Evolutionary conservation across 2,888 invertebrate genomes (phyloP).

Genomic region (Pammene fasciana): DNA sequence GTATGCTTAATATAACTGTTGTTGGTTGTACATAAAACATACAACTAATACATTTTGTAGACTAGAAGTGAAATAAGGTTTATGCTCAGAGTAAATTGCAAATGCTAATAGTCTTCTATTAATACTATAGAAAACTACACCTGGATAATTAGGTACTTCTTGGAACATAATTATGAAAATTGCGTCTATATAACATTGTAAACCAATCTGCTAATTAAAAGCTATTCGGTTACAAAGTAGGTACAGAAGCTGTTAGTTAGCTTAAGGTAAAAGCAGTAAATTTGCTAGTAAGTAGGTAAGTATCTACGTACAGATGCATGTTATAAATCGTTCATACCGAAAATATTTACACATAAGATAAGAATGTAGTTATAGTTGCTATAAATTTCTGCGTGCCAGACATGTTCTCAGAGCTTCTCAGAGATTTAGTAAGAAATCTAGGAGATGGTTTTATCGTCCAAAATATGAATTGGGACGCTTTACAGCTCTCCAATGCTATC

Average conservation of each 20-base stretch:
- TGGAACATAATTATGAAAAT: slow-evolving; percentile 14
- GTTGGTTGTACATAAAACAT: no score
- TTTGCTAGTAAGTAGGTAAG: neutral
- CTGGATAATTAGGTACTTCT: neutral
- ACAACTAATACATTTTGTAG: neutral
- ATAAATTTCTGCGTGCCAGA: neutral
- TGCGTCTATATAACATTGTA: slow-evolving; percentile 18
- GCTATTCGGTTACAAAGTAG: slow-evolving; percentile 7
- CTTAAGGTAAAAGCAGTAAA: neutral
- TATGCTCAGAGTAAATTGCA: slow-evolving; percentile 10
- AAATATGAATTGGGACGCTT: neutral
- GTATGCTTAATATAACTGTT: no score
- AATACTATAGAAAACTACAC: neutral
- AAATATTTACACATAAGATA: neutral
- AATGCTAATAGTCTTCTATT: neutral
- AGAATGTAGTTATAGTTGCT: neutral
- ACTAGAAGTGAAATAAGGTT: slow-evolving; percentile 7
- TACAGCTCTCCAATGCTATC: no score
- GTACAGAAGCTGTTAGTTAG: neutral
- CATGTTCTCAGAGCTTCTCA: neutral
- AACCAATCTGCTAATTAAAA: slow-evolving; percentile 10
- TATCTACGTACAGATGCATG: neutral
- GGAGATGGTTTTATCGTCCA: neutral
- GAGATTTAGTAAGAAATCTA: neutral
- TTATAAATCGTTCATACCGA: neutral